These are phyloP conservation scores for Platorchestia sp. DNA, from an alignment of 1,140 invertebrate species.

Conservation along the genomic window DNA sequence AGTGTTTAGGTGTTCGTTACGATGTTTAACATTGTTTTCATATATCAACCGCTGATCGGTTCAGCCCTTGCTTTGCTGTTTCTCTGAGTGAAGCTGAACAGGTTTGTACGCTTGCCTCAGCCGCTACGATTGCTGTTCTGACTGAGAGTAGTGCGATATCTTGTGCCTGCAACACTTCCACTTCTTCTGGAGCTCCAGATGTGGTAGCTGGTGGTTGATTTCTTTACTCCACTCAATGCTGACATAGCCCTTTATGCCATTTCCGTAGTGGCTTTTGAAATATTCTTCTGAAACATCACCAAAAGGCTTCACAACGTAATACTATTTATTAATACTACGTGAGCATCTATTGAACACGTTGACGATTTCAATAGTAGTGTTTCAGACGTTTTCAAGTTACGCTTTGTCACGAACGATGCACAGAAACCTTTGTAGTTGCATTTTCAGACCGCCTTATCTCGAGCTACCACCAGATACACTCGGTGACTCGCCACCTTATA, in stretches of 20 bases:
- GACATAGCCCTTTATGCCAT: too few relatives aligned
- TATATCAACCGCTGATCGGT: too few relatives aligned
- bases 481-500: background rate
- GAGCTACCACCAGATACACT: background rate
- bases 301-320: background rate
- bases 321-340: background rate
- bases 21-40: too few relatives aligned
- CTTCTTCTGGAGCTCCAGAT: background rate
- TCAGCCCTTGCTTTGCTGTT: too few relatives aligned
- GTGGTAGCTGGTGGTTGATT: background rate
- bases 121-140: too few relatives aligned
- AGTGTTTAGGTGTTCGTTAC: too few relatives aligned
- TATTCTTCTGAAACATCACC: background rate
- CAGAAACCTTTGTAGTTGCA: too few relatives aligned
- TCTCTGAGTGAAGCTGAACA: too few relatives aligned
- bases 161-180: background rate
- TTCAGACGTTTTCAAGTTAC: background rate
- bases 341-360: background rate
- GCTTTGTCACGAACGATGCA: background rate
- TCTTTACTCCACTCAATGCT: background rate
- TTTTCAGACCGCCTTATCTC: too few relatives aligned
- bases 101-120: background rate
- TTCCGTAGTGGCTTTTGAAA: background rate
- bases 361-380: too few relatives aligned
- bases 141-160: background rate